Evolutionary conservation across 2,888 invertebrate genomes (phyloP).

Genomic region (Quadroppia sp.): DNA sequence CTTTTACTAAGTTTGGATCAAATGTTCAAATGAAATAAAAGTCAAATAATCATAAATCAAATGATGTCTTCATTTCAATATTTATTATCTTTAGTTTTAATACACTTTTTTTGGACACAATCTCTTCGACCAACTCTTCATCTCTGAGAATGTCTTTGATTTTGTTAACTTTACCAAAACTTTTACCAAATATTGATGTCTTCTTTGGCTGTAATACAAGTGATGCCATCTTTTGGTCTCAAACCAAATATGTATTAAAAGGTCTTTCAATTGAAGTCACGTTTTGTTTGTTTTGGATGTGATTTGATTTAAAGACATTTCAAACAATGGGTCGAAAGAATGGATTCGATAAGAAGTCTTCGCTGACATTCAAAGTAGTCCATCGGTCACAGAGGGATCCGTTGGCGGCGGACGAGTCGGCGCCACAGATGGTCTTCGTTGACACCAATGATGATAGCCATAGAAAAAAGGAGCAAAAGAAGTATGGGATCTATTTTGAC

Average conservation of each 20-base stretch:
- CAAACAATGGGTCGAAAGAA: constrained; percentile 36
- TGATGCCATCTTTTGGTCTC: constrained; percentile 4
- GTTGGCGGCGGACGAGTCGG: constrained; percentile 76
- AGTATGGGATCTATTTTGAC: constrained; percentile 87
- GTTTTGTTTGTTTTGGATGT: not conserved
- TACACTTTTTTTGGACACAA: too few species aligned
- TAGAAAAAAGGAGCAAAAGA: constrained; percentile 61
- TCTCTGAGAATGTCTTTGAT: too few species aligned
- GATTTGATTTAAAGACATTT: not conserved
- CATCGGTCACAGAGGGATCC: constrained; percentile 94
- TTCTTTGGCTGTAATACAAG: not conserved
- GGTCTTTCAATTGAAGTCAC: not conserved
- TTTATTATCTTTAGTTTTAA: too few species aligned
- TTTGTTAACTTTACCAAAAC: not conserved
- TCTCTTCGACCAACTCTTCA: too few species aligned
- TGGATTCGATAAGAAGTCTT: constrained; percentile 61
- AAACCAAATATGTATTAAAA: not conserved
- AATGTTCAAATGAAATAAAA: too few species aligned
- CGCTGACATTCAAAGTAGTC: constrained; percentile 85
- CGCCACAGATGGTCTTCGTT: constrained; percentile 75
- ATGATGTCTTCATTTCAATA: too few species aligned
- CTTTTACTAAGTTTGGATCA: too few species aligned
- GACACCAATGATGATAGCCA: constrained; percentile 20
- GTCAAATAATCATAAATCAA: too few species aligned
- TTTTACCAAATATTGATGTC: too few species aligned